Conservation (phyloP, 2,797 vertebrate genomes). For the Megalops cyprinoides region DNA sequence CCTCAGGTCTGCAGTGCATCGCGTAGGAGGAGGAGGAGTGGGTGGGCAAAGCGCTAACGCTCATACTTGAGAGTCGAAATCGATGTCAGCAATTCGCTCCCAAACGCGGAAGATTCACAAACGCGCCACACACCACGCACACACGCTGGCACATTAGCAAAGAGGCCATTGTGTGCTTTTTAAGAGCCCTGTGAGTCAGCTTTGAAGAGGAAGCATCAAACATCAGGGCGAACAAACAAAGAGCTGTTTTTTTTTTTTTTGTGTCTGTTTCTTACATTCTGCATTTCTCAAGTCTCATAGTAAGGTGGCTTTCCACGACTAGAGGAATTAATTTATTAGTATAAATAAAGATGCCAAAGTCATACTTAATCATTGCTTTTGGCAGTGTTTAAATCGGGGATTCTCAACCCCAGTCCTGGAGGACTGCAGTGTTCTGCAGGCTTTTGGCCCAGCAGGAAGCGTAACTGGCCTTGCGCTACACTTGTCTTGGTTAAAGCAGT, state of each 20-base stretch:
- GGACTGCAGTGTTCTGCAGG: not conserved
- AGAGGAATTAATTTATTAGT: not conserved
- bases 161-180: conserved; percentile 5
- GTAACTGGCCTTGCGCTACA: not conserved
- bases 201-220: not conserved
- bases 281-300: not conserved
- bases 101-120: not conserved
- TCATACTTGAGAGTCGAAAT: conserved; percentile 13
- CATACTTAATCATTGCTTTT: not conserved
- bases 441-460: not conserved
- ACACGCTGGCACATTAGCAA: not conserved
- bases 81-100: conserved; percentile 10
- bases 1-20: not conserved
- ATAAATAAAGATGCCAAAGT: not conserved
- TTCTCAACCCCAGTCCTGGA: not conserved
- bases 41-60: not conserved
- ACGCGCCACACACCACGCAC: fast-evolving
- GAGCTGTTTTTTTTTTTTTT: not conserved
- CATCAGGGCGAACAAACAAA: not conserved
- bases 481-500: not conserved
- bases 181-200: conserved; percentile 26
- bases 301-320: not conserved
- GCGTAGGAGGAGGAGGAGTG: not conserved
- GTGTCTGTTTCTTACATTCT: not conserved
- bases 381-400: not conserved